phyloP scores from a whole-genome alignment of 2,888 invertebrate species.

The Hesperia comma region DNA sequence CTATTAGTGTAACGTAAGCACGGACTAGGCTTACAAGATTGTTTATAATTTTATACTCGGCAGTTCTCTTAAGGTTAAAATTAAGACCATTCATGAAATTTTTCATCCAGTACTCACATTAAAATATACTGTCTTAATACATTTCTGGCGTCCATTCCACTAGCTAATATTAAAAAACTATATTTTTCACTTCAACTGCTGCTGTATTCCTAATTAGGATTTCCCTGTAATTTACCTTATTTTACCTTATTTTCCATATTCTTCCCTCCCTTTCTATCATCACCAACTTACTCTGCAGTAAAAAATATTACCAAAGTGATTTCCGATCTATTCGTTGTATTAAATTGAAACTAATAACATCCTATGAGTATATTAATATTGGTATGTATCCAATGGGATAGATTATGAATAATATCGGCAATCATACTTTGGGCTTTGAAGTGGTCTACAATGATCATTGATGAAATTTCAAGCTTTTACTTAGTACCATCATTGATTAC shows the following conservation, averaged over 20 bases:
- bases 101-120: constrained; percentile 19
- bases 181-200: constrained; percentile 33
- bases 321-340: not conserved
- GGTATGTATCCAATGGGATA: not conserved
- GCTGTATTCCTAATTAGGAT: constrained; percentile 34
- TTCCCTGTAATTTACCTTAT: constrained; percentile 24
- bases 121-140: not conserved
- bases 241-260: constrained; percentile 27
- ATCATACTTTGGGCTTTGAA: constrained; percentile 26
- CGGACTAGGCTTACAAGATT: constrained; percentile 75
- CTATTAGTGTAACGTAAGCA: constrained; percentile 77
- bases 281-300: constrained; percentile 22
- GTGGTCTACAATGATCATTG: constrained; percentile 69
- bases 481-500: constrained; percentile 61
- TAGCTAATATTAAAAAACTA: constrained; percentile 21
- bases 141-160: constrained; percentile 26
- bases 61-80: constrained; percentile 75
- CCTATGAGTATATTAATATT: not conserved
- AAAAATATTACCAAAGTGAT: constrained; percentile 16
- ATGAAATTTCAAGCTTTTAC: constrained; percentile 79
- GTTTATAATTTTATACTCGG: constrained; percentile 83
- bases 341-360: not conserved
- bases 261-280: constrained; percentile 22
- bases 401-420: not conserved
- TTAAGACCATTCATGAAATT: constrained; percentile 57